A percentile compares a stretch with the other conserved stretches of the same genome.
phyloP scores from a whole-genome alignment of 2,888 invertebrate species.

The Xanthia togata region DNA sequence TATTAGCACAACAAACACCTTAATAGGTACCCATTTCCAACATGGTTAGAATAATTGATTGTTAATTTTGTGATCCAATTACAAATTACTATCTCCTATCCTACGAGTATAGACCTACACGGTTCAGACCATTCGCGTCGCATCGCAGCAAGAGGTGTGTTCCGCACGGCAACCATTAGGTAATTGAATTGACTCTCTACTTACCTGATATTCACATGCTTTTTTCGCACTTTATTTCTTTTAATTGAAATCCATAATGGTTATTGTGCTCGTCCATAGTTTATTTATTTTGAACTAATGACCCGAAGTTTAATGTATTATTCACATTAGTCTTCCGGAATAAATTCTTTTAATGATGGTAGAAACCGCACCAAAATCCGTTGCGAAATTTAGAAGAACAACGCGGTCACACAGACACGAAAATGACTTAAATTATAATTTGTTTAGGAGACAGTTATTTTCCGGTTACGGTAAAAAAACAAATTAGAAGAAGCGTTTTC shows the following conservation, averaged over 20 bases:
- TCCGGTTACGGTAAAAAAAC: not conserved
- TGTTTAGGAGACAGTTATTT: not conserved
- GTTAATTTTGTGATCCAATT: not conserved
- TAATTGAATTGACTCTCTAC: conserved; percentile 56
- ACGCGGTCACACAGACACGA: too few species aligned
- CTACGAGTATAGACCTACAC: conserved; percentile 39
- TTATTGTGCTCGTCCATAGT: not conserved
- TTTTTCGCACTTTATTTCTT: conserved; percentile 4
- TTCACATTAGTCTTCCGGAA: too few species aligned
- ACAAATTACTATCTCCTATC: conserved; percentile 35
- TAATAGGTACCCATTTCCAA: not conserved
- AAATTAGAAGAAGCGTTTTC: not conserved
- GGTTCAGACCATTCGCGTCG: conserved; percentile 24
- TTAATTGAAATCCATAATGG: not conserved
- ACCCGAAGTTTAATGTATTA: not conserved
- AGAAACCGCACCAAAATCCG: not conserved
- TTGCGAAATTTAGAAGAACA: not conserved
- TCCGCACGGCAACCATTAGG: conserved; percentile 57
- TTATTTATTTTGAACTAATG: not conserved
- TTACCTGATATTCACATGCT: conserved; percentile 14
- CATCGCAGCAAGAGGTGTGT: conserved; percentile 55
- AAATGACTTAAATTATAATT: not conserved
- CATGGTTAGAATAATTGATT: not conserved
- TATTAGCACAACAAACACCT: not conserved
- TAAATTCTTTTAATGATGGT: not conserved